Base-by-base conservation (phyloP, 2,888 invertebrate genomes). In the Acleris literana region DNA sequence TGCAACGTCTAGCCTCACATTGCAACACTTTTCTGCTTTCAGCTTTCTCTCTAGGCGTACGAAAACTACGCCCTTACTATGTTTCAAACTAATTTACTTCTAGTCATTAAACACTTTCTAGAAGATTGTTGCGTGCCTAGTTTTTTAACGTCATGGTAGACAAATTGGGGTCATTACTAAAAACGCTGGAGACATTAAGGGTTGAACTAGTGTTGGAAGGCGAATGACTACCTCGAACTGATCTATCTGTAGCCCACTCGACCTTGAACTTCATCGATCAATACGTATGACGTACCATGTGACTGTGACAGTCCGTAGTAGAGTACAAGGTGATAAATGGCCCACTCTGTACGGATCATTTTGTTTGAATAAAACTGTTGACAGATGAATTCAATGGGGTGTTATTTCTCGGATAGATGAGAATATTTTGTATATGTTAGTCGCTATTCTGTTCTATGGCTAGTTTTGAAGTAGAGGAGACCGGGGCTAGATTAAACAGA, bases 181-280 rank as follows among this genome's bases (percentile, higher is more conserved):
- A 67, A 74, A 67, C 68, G 56, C 33, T 61, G 60, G 69, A 74
- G 76, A 79, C 78, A 79, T 82, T 80, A 79, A 68, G 71, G 74
- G 70, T 71, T 75, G 70, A 76, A 72, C 71, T 75, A 71, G 68
- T 74, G 71, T 71, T 69, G 69, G 70, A 68, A 43, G 71, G 71
- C 73, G 71, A 76, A 74, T 77, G 74, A 76, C 75, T 75, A 76
- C 75, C 70, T 17, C 58, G 48, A 39, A 58, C 63, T 67, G 54
- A 63, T 59, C 56, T 66, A 69, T 66, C 73, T 79, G 72, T 78
- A 80, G 79, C 77, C 82, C 80, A 33, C 81, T 84, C 87, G 83
- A 85, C 91, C 90, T 88, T 90, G 85, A 71, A 74, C 76, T 76
- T 80, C 78, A 84, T 82, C 79, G 84, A 84, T 91, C 89, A 82